Base-by-base conservation (phyloP, 2,113 vertebrate genomes). In the Sylvietta virens region DNA sequence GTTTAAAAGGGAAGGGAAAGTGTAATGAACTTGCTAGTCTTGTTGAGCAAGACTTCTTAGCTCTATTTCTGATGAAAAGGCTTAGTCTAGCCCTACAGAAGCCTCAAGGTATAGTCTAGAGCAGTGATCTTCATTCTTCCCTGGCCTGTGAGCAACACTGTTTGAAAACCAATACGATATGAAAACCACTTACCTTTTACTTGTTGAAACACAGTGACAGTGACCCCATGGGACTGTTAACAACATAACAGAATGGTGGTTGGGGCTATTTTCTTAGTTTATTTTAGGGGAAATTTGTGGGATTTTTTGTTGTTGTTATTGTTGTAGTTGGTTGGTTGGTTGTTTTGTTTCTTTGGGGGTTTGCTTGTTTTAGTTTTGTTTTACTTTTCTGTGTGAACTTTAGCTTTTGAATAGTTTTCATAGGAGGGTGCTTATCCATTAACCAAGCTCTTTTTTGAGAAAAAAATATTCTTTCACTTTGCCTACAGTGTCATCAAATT, bases 401-500 rank as follows among this genome's bases (percentile, higher is more conserved):
- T 37, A 33, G 17, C 11, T 80, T 89, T 65, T 91, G 61, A 79
- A 56, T 11, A 39, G 9, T 48, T 88, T 90, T 65, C 64, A 5
- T 51, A 67, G 72, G 35, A 86, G 3, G 10, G 57, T 57, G 31
- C 5, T 31, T 81, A 72, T 24, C 19, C 15, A 40, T 50, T 62
- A 67, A 50, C 9, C 35, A 42, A 18, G 3, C 2, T 35, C 27
- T 39, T 50, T 57, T 85, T 70, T 18, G 47, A 56, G 13, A 67
- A 11, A 10, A 17, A 70, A 89, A 71, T 5, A 30, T 50, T 57
- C 30, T 78, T 83, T 65, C 20, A 72, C 21, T 40, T 92, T 65
- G 54, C 20, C 21, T 66, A 62, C 26, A 96, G 82, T 85, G 42
- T 84, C 78, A 94, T 82, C 47, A 76, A 81, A 95, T 96, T 96